Base-by-base conservation (phyloP, 2,888 invertebrate genomes). In the Abrostola triplasia region DNA sequence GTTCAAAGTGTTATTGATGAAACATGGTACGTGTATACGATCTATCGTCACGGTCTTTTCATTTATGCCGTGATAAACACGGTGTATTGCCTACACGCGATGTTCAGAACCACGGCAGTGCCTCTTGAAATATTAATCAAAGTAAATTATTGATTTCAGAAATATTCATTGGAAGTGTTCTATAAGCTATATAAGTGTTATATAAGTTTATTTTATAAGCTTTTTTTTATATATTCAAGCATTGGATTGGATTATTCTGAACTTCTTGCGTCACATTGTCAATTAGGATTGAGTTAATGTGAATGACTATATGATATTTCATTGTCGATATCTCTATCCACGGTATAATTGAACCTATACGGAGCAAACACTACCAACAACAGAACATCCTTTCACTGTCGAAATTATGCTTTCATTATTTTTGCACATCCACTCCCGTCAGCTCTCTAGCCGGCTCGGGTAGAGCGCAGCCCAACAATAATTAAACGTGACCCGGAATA, bases 21-120 rank as follows among this genome's bases (percentile, higher is more conserved):
- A 68, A 63, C 44, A 57, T 38, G 36, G 49, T 53, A 55, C 53
- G 40, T 54, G 41, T 50, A 61, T 42, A 40, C 44, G 11, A 68
- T 59, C 61, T 63, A 68, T 59, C 36, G 70, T 47, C 47, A 57
- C 63, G 59, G 56, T 57, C 38, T 71, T 68, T 69, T 73, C 59
- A 52, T 68, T 68, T 53, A 57, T 48, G 59, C 47, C 49, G 62
- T 68, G 58, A 57, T 57, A 68, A 59, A 50, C 47, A 35, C 47
- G 9, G 55, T 49, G 47, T 13, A 11, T 50, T 11, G 36, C 35
- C 8, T 41, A 54, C 53, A 73, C 59, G 62, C 71, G 59, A 73
- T 54, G 11, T 62, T 55, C n/a, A 49, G 38, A 54, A 12, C 44
- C 44, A 47, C 24, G 12, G 53, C 36, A 24, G 44, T 40, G 24